Evolutionary conservation across 1,140 invertebrate species (phyloP).

Genomic region (Papilio helenus): DNA sequence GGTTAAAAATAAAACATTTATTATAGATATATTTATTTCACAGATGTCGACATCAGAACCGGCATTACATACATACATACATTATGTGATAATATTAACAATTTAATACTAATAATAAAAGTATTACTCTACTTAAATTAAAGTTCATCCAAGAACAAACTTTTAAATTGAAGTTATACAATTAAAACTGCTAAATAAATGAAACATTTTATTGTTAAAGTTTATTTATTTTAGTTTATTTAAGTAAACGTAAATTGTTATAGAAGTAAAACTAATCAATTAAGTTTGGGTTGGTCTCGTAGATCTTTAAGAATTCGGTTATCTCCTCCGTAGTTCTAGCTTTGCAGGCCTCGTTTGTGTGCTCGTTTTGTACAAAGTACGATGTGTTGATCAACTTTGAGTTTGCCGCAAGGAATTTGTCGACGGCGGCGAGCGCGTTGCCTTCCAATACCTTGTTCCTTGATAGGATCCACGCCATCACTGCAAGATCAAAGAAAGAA

Average conservation of each 20-base stretch:
- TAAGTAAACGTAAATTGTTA: not conserved
- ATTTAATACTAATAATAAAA: not conserved
- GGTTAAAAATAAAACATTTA: conserved; percentile 1
- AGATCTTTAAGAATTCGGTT: not conserved
- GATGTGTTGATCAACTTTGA: conserved; percentile 42
- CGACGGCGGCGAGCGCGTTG: conserved; percentile 43
- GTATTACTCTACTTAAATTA: not conserved
- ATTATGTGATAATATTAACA: not conserved
- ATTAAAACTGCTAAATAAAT: not conserved
- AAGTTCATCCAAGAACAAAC: not conserved
- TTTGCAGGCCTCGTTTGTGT: not conserved
- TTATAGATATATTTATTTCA: not conserved
- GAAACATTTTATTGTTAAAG: not conserved
- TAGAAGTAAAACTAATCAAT: not conserved
- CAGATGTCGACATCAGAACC: not conserved
- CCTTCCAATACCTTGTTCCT: conserved; percentile 43
- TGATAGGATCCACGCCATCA: conserved; percentile 53
- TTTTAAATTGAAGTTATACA: not conserved
- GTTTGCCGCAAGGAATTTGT: conserved; percentile 33
- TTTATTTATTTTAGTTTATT: not conserved
- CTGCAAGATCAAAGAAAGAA: conserved; percentile 37
- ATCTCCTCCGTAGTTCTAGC: not conserved
- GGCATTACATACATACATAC: not conserved
- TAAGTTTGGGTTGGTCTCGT: conserved; percentile 1
- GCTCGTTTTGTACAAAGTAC: conserved; percentile 1